These are phyloP conservation scores for Sminthurides bifidus DNA, from an alignment of 1,140 invertebrate species.

Conservation along the genomic window DNA sequence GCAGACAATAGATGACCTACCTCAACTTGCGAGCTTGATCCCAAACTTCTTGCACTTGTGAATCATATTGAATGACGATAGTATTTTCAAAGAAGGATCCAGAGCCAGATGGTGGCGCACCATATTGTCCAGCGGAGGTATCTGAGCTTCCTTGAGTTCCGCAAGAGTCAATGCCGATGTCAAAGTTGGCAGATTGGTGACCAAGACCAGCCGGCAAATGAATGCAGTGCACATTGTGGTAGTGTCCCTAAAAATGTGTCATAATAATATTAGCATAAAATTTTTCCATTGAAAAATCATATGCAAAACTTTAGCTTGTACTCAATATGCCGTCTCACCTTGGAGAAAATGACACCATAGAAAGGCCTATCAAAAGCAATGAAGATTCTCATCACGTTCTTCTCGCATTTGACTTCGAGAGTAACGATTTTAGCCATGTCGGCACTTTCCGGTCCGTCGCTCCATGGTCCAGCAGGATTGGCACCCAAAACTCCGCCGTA, in stretches of 20 bases:
- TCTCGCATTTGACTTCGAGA: slow-evolving; percentile 86
- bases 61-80: slow-evolving; percentile 72
- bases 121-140: slow-evolving; percentile 69
- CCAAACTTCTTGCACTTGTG: slow-evolving; percentile 74
- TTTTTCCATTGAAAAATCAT: background rate
- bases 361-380: slow-evolving; percentile 87
- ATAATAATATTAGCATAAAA: too few species aligned
- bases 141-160: slow-evolving; percentile 83
- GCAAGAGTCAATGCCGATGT: slow-evolving; percentile 40
- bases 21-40: slow-evolving; percentile 82
- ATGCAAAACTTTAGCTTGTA: background rate
- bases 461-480: slow-evolving; percentile 55
- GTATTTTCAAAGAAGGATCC: slow-evolving; percentile 92
- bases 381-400: slow-evolving; percentile 83
- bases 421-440: slow-evolving; percentile 86
- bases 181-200: slow-evolving; percentile 71
- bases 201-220: slow-evolving; percentile 78
- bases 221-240: slow-evolving; percentile 81
- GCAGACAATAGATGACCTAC: background rate
- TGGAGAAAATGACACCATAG: slow-evolving; percentile 86
- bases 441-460: slow-evolving; percentile 43
- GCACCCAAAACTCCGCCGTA: slow-evolving; percentile 36
- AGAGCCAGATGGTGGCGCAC: slow-evolving; percentile 68
- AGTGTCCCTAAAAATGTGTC: slow-evolving; percentile 56
- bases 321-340: slow-evolving; percentile 40